Percentiles rank a stretch among this genome's conserved stretches.
Evolutionary conservation across 2,797 vertebrate genomes (phyloP).

Genomic region (Cynodonichthys magdalenae): DNA sequence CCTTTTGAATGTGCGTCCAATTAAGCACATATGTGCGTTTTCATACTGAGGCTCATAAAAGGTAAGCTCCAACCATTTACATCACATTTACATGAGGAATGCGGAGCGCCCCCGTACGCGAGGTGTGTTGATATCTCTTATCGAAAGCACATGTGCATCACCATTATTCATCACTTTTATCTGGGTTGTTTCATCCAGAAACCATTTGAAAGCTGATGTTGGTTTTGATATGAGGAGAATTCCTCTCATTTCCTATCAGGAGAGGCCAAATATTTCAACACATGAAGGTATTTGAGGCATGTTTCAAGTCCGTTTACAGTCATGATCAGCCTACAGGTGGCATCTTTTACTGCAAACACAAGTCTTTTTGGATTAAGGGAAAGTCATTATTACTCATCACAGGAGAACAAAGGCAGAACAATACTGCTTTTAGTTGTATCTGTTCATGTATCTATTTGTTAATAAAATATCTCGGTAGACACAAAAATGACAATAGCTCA

Average conservation of each 20-base stretch:
- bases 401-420: too few relatives aligned
- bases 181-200: slow-evolving; percentile 32
- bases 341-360: slow-evolving; percentile 13
- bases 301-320: background rate
- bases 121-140: slow-evolving; percentile 58
- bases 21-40: slow-evolving; percentile 82
- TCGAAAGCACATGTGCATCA: slow-evolving; percentile 71
- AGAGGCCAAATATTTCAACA: slow-evolving; percentile 10
- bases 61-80: slow-evolving; percentile 71
- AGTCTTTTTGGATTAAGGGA: background rate
- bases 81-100: slow-evolving; percentile 79
- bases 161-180: slow-evolving; percentile 25
- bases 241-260: slow-evolving; percentile 15
- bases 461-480: too few relatives aligned
- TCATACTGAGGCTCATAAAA: slow-evolving; percentile 76
- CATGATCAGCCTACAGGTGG: slow-evolving; percentile 32
- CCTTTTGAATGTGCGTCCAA: slow-evolving; percentile 74
- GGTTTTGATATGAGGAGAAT: slow-evolving; percentile 22
- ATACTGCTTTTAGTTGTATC: too few relatives aligned
- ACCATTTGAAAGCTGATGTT: slow-evolving; percentile 17
- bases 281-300: slow-evolving; percentile 17
- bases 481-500: too few relatives aligned
- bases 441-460: too few relatives aligned
- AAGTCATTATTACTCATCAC: too few relatives aligned
- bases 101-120: slow-evolving; percentile 67